A percentile compares a stretch with the other conserved stretches of the same genome.
phyloP scores from a whole-genome alignment of 2,113 vertebrate species.

The Strigops habroptila region DNA sequence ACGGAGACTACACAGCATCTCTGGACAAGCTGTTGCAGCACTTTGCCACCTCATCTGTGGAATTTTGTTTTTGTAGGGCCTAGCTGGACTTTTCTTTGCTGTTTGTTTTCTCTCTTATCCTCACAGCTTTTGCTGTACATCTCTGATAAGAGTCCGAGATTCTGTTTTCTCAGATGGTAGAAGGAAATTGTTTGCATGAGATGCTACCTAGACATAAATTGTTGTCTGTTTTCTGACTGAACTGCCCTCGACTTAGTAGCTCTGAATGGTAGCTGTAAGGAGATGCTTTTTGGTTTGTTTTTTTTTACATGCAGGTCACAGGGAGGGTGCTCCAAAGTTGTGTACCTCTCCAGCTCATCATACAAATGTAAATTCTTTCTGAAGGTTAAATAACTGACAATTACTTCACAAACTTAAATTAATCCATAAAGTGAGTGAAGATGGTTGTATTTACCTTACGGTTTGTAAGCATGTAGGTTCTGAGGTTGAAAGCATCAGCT shows the following conservation, averaged over 20 bases:
- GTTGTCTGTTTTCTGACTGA: not conserved
- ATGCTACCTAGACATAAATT: not conserved
- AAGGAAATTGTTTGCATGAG: not conserved
- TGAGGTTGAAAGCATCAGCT: not conserved
- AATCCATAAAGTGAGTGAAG: not conserved
- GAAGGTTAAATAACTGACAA: not conserved
- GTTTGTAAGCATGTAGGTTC: not conserved
- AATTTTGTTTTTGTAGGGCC: not conserved
- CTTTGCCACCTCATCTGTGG: not conserved
- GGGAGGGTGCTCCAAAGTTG: rapidly evolving
- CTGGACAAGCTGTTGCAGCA: not conserved
- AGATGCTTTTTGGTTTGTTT: not conserved
- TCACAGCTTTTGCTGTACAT: not conserved
- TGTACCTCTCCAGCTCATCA: not conserved
- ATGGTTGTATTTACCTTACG: not conserved
- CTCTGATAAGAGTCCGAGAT: not conserved
- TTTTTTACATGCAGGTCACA: not conserved
- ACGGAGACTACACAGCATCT: not conserved
- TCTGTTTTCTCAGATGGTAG: not conserved
- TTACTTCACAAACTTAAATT: not conserved
- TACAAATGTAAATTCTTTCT: not conserved
- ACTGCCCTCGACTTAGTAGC: not conserved
- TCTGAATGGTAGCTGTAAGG: not conserved
- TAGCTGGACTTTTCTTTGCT: not conserved
- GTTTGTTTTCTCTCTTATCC: not conserved